These are phyloP conservation scores for Brienomyrus longianalis DNA, from an alignment of 2,113 vertebrate genomes.

Conservation along the genomic window DNA sequence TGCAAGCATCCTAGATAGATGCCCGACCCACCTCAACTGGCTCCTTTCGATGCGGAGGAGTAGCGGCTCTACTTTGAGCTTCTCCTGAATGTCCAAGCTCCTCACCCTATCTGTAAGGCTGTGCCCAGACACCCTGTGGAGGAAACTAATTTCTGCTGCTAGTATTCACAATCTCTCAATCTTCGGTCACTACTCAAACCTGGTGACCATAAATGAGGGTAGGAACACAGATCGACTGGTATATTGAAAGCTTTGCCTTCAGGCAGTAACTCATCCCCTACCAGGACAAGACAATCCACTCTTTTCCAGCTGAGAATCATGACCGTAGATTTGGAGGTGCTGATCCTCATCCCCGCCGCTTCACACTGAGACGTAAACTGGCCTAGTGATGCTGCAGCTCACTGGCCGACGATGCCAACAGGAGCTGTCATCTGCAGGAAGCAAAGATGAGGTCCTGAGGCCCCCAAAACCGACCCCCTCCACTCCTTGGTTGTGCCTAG, in stretches of 20 bases:
- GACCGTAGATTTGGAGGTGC: background rate
- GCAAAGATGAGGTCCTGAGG: background rate
- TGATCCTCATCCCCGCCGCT: background rate
- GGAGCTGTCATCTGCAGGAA: background rate
- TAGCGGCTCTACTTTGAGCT: background rate
- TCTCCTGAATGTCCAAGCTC: background rate
- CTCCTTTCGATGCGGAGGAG: background rate
- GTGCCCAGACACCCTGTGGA: background rate
- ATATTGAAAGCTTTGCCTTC: too few species aligned
- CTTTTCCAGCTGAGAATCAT: background rate
- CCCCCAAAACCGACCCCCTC: background rate
- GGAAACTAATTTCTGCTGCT: background rate
- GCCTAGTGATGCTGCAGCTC: background rate
- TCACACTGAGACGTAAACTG: background rate
- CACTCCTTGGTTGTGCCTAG: background rate
- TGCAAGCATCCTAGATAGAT: background rate
- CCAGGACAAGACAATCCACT: background rate
- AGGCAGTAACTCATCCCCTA: background rate
- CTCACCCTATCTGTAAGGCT: background rate
- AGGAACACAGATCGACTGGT: background rate
- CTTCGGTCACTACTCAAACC: background rate
- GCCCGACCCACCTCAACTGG: background rate
- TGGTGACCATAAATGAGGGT: background rate
- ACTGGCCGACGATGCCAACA: background rate
- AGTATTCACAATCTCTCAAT: background rate